Base-by-base conservation (phyloP, 2,797 vertebrate genomes). In the Nyctibius grandis region DNA sequence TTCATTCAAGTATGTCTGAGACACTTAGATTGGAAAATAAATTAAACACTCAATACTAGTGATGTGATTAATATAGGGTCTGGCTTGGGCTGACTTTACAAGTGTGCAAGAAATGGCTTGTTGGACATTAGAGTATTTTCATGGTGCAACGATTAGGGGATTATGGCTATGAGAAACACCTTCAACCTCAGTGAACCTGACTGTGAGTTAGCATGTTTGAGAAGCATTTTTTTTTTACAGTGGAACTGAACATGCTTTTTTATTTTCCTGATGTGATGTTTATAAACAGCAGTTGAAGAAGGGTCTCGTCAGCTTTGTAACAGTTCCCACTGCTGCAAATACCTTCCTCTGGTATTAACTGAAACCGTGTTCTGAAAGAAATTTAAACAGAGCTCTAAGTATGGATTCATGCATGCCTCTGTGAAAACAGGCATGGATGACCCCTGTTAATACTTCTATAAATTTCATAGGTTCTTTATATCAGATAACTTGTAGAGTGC, bases 1-100 rank as follows among this genome's bases (percentile, higher is more conserved):
- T 88, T 89, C 65, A 73, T 92, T 92, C 72, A 92, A 81, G 29
- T 61, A 42, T 60, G 29, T 63, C 57, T 95, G 75, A 93, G 72
- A 94, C 34, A 48, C 20, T 94, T 87, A 82, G 47, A 77, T 68
- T 94, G 73, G 85, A 88, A 95, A 91, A 91, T 61, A 96, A 95
- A 94, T 92, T 53, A 95, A 95, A 85, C 15, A 75, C 34, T 89
- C 74, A 73, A 50, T 85, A 83, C 5, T 65, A 73, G 73, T 64
- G 61, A 69, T 87, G 44, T 80, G 68, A 93, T 92, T 93, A 76
- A 91, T 78, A 80, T 7, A 51, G 45, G 40, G 12, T 87, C 65
- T 89, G 48, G 5, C 61, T 77, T 65, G 40, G 63, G 28, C 29
- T 89, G 64, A 57, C 47, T 89, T 82, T 76, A 74, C n/a, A 91